Evolutionary conservation across 2,888 invertebrate species (phyloP), one percentile per base, ranked within the genome.

Genomic region (Mycalesis mineus): DNA sequence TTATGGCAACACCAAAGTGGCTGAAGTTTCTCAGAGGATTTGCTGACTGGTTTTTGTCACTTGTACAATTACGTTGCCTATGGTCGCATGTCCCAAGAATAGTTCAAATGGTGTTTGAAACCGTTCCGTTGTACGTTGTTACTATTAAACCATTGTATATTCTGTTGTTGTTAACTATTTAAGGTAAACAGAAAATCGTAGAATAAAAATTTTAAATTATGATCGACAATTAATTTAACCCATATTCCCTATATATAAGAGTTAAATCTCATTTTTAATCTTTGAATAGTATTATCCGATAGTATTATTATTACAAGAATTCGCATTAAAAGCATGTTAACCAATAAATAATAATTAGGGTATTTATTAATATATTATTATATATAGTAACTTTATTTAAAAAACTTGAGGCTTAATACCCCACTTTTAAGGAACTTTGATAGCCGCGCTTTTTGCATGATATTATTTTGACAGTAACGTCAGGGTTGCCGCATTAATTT

Each of bases 81-180:
- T 48, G 60, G 84, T 82, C 83, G 83, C 81, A 72, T 71, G 3
- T 75, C 71, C 74, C 77, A 80, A 78, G 73, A 71, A 50, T 42
- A n/a, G 6, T 6, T 71, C 63, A 63, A 69, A 68, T 68, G 71
- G 72, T 80, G 75, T 83, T 75, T 78, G 72, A 73, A 78, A 74
- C 68, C 75, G 76, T 80, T 82, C 74, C 75, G 73, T 75, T 76
- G 77, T 71, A 81, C 82, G 82, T 87, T 86, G 86, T 87, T 86
- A 83, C 72, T 77, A 82, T 75, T 82, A 73, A 74, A 81, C 79
- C 82, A 80, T 78, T 88, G 84, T 88, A 84, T 80, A 88, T 84
- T 86, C 74, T 80, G 84, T 88, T 88, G 86, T 88, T 88, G 87
- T 88, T 88, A 81, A 79, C 78, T 88, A 82, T 85, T 82, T 88